Evolutionary conservation across 30 jellyfish, hydroid and myxozoan genomes (phyloP).

Genomic region (Rhopilema esculentum): DNA sequence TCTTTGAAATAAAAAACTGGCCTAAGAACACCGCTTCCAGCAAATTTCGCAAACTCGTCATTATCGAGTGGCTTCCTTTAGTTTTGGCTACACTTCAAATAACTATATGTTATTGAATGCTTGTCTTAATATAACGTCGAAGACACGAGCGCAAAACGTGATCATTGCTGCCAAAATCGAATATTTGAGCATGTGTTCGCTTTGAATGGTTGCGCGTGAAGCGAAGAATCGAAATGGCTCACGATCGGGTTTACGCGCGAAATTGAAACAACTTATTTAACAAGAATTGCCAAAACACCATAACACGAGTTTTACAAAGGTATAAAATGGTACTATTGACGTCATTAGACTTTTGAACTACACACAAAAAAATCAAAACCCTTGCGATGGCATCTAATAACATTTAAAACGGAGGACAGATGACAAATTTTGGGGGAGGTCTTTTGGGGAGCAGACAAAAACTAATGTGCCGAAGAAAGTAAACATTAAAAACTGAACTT

Average conservation of each 20-base stretch:
- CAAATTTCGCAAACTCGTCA: not conserved
- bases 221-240: slow-evolving; percentile 13
- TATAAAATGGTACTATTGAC: not conserved
- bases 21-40: slow-evolving; percentile 36
- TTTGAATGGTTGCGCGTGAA: slow-evolving; percentile 58
- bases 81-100: not conserved
- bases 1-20: not conserved
- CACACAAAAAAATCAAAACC: not conserved
- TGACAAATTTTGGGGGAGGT: not conserved
- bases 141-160: not conserved
- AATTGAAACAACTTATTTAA: slow-evolving; percentile 31
- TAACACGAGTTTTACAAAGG: not conserved
- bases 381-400: not conserved
- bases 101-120: not conserved
- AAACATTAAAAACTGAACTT: not conserved
- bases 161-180: slow-evolving; percentile 7
- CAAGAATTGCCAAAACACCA: not conserved
- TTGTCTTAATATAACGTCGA: not conserved
- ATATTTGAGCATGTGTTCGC: slow-evolving; percentile 66
- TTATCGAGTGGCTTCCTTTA: not conserved
- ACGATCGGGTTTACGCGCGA: slow-evolving; percentile 69
- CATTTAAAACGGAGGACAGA: not conserved
- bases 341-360: not conserved
- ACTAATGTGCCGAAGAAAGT: not conserved
- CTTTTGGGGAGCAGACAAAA: not conserved